These are phyloP conservation scores for Drosophila orosa DNA, from an alignment of 1,140 invertebrate species.

Conservation along the genomic window DNA sequence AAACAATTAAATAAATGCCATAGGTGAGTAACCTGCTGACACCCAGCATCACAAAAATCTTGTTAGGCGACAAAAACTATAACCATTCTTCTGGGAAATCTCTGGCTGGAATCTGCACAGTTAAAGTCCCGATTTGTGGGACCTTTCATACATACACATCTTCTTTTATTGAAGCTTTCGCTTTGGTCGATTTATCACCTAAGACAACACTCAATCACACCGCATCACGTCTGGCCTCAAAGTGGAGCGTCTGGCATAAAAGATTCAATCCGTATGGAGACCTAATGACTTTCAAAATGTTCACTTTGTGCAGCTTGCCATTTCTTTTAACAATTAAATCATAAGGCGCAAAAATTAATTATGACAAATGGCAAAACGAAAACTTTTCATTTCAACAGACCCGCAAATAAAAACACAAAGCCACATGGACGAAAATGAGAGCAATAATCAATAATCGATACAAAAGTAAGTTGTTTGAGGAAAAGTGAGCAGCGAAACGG, in stretches of 20 bases:
- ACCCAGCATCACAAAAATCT: not conserved
- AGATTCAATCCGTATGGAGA: slow-evolving; percentile 39
- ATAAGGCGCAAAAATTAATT: slow-evolving; percentile 73
- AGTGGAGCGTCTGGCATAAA: slow-evolving; percentile 59
- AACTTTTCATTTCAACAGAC: slow-evolving; percentile 67
- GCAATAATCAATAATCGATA: slow-evolving; percentile 76
- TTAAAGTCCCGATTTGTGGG: not conserved
- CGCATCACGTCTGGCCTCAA: slow-evolving; percentile 27
- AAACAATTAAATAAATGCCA: not conserved
- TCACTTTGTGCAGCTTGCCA: slow-evolving; percentile 21
- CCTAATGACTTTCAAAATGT: slow-evolving; percentile 62
- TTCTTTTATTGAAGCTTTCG: slow-evolving; percentile 60
- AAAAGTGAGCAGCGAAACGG: slow-evolving; percentile 64
- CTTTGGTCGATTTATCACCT: slow-evolving; percentile 58
- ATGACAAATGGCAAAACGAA: slow-evolving; percentile 72
- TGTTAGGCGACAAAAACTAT: not conserved
- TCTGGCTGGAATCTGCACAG: not conserved
- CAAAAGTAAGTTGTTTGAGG: slow-evolving; percentile 63
- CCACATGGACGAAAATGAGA: slow-evolving; percentile 45
- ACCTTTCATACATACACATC: slow-evolving; percentile 18
- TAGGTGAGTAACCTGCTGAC: not conserved
- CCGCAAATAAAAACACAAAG: slow-evolving; percentile 12
- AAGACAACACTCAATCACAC: slow-evolving; percentile 44
- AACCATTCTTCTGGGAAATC: slow-evolving; percentile 6
- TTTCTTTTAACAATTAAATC: slow-evolving; percentile 61